Evolutionary conservation across 2,797 vertebrate genomes (phyloP).

Genomic region (Dipus sagitta): DNA sequence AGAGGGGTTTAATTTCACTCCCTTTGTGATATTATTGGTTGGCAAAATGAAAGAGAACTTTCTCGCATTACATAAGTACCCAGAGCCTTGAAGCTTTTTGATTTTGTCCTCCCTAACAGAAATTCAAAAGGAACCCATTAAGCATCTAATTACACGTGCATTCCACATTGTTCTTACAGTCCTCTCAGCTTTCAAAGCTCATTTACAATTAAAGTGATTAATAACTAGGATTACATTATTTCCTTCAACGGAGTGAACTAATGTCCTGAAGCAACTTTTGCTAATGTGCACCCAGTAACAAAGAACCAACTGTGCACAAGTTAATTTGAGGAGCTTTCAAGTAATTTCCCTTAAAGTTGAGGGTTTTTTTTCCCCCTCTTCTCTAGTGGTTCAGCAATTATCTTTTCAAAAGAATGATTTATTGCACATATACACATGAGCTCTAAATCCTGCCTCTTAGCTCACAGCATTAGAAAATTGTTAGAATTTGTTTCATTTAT

Average conservation of each 20-base stretch:
- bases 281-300: conserved; percentile 77
- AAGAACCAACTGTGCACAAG: conserved; percentile 84
- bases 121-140: conserved; percentile 69
- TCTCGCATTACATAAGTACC: conserved; percentile 59
- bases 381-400: conserved; percentile 77
- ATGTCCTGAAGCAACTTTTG: conserved; percentile 79
- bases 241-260: conserved; percentile 78
- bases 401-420: conserved; percentile 87
- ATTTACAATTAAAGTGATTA: conserved; percentile 84
- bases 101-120: conserved; percentile 37
- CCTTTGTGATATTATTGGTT: conserved; percentile 59
- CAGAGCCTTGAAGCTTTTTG: conserved; percentile 51
- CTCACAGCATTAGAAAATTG: conserved; percentile 69
- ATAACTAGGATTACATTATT: conserved; percentile 83
- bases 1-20: conserved; percentile 65
- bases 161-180: conserved; percentile 76
- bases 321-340: conserved; percentile 83
- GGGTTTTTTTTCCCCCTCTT: background rate
- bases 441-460: conserved; percentile 71
- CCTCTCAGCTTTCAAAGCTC: conserved; percentile 77
- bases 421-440: conserved; percentile 77
- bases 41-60: conserved; percentile 59
- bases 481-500: conserved; percentile 77
- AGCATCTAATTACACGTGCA: conserved; percentile 77
- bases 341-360: conserved; percentile 79